Evolutionary conservation across 2,113 vertebrate species (phyloP).

Genomic region (human): GRCh38 chr11:61468001-61468500

Average conservation of each 20-base stretch:
- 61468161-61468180: background rate
- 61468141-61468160: background rate
- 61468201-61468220: background rate
- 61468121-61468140: background rate
- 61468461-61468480: background rate
- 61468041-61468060: background rate
- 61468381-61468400: background rate
- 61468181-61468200: background rate
- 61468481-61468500: background rate
- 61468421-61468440: accelerated
- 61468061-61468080: background rate
- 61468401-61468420: background rate
- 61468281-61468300: background rate
- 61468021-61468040: background rate
- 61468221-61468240: background rate
- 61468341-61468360: accelerated
- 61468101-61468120: background rate
- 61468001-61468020: background rate
- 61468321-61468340: accelerated
- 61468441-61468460: background rate
- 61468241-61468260: background rate
- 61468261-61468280: background rate
- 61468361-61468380: background rate
- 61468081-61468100: background rate
- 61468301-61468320: background rate